These are phyloP conservation scores for Rhabdophis nuchalis DNA, from an alignment of 2,797 vertebrate genomes.

Conservation along the genomic window DNA sequence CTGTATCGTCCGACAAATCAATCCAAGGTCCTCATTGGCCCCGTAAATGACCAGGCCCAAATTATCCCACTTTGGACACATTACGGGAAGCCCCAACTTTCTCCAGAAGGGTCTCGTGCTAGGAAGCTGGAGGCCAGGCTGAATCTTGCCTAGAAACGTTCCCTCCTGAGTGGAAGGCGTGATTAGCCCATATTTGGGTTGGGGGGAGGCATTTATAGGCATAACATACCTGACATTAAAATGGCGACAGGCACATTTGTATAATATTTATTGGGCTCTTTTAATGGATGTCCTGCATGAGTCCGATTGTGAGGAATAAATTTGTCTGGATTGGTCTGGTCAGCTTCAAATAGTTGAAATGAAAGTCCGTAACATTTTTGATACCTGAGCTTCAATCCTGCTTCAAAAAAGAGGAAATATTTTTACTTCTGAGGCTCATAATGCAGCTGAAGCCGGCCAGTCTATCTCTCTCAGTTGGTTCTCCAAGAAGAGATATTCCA, in stretches of 20 bases:
- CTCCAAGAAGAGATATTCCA: neutral
- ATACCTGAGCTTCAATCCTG: neutral
- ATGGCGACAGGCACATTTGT: neutral
- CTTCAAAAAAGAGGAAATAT: neutral
- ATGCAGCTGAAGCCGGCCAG: neutral
- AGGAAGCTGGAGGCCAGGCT: neutral
- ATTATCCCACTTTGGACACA: neutral
- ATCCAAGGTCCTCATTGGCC: neutral
- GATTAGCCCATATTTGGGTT: neutral
- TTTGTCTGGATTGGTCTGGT: neutral
- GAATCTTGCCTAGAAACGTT: neutral
- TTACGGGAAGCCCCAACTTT: neutral
- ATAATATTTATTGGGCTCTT: neutral
- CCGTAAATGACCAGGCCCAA: neutral
- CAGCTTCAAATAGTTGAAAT: neutral
- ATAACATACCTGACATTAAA: neutral
- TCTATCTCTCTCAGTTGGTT: neutral
- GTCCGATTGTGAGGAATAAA: neutral
- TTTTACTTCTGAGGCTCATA: neutral
- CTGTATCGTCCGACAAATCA: neutral
- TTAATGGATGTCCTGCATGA: neutral
- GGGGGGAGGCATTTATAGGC: neutral
- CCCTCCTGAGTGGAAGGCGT: neutral
- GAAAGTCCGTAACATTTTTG: neutral
- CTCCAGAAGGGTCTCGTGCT: neutral